Conservation (phyloP, 2,797 vertebrate species). For the Chloroceryle inda region DNA sequence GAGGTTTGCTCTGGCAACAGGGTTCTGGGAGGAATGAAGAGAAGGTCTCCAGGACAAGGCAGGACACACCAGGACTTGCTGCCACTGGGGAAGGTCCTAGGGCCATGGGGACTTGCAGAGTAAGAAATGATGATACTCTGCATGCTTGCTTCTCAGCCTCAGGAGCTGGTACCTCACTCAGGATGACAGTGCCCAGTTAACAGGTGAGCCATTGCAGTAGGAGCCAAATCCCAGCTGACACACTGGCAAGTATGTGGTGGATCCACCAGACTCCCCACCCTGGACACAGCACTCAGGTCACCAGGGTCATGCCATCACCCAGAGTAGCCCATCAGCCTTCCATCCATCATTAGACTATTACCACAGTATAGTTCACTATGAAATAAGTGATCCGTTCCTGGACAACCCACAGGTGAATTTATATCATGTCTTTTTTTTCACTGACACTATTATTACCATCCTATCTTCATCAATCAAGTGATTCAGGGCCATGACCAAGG, state of each 20-base stretch:
- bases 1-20: neutral
- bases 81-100: neutral
- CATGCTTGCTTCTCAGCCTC: neutral
- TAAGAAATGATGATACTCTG: neutral
- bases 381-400: neutral
- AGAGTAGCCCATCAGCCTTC: neutral
- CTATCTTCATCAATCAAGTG: neutral
- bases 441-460: neutral
- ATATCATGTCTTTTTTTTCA: neutral
- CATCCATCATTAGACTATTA: neutral
- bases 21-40: neutral
- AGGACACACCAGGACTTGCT: neutral
- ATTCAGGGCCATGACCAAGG: neutral
- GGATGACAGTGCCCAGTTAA: neutral
- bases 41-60: neutral
- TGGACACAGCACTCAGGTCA: accelerated
- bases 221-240: neutral
- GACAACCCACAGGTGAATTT: neutral
- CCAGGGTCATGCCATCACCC: neutral
- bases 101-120: neutral
- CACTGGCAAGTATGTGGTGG: accelerated
- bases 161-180: neutral
- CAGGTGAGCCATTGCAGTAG: neutral
- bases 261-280: neutral
- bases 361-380: neutral